phyloP scores from a whole-genome alignment of 2,113 vertebrate genomes.

The Dasyornis broadbenti region DNA sequence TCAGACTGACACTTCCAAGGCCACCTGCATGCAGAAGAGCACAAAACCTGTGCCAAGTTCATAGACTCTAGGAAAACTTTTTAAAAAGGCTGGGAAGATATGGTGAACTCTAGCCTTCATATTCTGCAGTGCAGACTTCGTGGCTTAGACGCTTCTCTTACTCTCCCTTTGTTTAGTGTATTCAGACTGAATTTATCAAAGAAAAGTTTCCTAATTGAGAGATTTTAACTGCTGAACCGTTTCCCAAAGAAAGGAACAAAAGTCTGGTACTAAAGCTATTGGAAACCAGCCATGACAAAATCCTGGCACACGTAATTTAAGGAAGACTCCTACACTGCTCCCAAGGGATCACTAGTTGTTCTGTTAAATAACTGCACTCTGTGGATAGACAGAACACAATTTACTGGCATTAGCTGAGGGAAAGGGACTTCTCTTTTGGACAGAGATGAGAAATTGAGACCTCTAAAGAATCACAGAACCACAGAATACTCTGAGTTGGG shows the following conservation, averaged over 20 bases:
- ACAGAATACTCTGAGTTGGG: neutral
- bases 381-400: neutral
- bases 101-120: neutral
- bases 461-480: neutral
- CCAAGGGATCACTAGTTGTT: neutral
- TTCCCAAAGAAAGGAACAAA: neutral
- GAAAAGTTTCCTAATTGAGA: neutral
- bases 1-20: neutral
- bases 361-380: neutral
- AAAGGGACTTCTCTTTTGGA: neutral
- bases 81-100: neutral
- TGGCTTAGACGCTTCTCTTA: neutral
- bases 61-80: neutral
- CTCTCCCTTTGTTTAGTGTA: neutral
- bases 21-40: neutral
- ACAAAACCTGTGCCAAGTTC: neutral
- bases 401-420: neutral
- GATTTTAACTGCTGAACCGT: neutral
- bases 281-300: neutral
- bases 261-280: neutral
- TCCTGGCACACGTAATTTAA: neutral
- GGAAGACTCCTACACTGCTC: neutral
- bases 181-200: neutral
- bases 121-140: neutral
- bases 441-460: neutral